Percentiles rank a stretch among this genome's conserved stretches.
phyloP scores from a whole-genome alignment of 2,113 vertebrate species.

The Neolamprologus fasciatus region DNA sequence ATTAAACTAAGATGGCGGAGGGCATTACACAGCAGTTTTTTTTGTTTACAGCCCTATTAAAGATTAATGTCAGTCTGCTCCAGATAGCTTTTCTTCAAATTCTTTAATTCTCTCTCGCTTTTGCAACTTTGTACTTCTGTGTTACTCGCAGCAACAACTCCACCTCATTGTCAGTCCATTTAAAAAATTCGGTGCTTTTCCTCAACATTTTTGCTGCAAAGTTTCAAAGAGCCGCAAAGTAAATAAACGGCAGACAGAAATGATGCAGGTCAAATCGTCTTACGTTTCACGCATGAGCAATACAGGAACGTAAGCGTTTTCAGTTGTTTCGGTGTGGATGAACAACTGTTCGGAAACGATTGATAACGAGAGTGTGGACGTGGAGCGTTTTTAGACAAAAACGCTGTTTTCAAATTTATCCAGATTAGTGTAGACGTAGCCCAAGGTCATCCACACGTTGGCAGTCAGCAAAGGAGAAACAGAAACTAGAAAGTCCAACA shows the following conservation, averaged over 20 bases:
- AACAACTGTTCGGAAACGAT: fast-evolving
- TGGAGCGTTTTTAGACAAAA: not conserved
- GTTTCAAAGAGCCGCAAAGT: fast-evolving
- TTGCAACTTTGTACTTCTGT: not conserved
- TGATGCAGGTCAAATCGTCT: fast-evolving
- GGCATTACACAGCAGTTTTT: not conserved
- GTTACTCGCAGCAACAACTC: not conserved
- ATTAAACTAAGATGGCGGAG: not conserved
- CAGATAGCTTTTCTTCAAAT: not conserved
- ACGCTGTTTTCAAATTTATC: not conserved
- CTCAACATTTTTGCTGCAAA: not conserved
- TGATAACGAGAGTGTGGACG: fast-evolving
- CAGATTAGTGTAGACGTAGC: not conserved
- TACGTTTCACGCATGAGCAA: not conserved
- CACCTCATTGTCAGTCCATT: not conserved
- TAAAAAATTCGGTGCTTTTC: not conserved
- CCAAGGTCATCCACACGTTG: not conserved
- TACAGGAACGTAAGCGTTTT: not conserved
- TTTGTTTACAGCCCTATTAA: not conserved
- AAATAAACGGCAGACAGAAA: not conserved
- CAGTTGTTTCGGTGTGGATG: fast-evolving
- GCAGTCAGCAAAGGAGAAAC: not conserved
- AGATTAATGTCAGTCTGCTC: not conserved
- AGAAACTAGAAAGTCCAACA: not conserved
- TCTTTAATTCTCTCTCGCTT: fast-evolving